Conservation (phyloP, 2,797 vertebrate species). For the Melanotaenia pygmaea region DNA sequence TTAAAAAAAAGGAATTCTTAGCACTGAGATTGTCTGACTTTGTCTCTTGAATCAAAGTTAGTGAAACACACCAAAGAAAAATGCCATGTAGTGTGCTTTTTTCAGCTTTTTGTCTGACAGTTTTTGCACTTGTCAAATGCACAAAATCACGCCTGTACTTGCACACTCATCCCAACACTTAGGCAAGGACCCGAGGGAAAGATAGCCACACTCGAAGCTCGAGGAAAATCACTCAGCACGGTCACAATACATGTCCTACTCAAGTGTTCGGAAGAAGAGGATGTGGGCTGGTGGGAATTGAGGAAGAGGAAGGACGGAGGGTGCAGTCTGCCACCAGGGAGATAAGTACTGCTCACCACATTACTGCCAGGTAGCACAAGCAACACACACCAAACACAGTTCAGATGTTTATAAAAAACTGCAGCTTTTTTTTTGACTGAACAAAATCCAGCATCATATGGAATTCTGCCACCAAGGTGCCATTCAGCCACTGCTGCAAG, state of each 20-base stretch:
- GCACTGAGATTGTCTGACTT: constrained; percentile 9
- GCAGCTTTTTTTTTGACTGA: not conserved
- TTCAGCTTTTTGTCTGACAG: constrained; percentile 32
- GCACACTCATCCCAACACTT: constrained; percentile 8
- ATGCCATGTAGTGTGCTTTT: constrained; percentile 21
- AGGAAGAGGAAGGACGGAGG: constrained; percentile 22
- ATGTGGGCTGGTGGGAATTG: constrained; percentile 51
- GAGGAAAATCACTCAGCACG: constrained; percentile 47
- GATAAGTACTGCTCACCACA: constrained; percentile 40
- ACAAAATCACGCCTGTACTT: not conserved
- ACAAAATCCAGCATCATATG: not conserved
- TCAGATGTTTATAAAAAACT: constrained; percentile 4
- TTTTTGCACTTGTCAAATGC: constrained; percentile 20
- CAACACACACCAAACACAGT: not conserved
- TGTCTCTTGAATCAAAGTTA: constrained; percentile 14
- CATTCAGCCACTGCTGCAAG: not conserved
- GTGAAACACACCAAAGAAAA: constrained; percentile 17
- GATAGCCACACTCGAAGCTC: constrained; percentile 48
- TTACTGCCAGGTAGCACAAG: constrained; percentile 31
- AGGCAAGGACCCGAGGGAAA: constrained; percentile 33
- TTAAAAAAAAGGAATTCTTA: constrained; percentile 5
- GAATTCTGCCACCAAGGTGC: not conserved
- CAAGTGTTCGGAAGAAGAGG: constrained; percentile 31
- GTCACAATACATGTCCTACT: constrained; percentile 56
- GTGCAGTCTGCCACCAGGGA: constrained; percentile 47